Percentiles rank a stretch among this genome's conserved stretches.
These are phyloP conservation scores for Sminthurides aquaticus DNA, from an alignment of 2,888 invertebrate genomes.

Conservation along the genomic window DNA sequence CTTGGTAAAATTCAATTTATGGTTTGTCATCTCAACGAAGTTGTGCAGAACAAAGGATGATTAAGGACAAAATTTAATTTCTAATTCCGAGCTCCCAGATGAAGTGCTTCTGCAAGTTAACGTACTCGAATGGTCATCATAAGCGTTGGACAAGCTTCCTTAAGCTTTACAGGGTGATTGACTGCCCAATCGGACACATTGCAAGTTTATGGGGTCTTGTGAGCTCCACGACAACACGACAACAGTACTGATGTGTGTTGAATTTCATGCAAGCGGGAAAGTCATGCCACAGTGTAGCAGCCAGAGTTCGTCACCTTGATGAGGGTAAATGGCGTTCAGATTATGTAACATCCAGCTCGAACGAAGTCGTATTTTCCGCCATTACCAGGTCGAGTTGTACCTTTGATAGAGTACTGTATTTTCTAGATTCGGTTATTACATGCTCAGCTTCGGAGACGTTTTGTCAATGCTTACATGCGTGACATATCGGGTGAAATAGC, in stretches of 20 bases:
- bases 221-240: constrained; percentile 48
- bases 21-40: too few species aligned
- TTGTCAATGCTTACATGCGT: too few species aligned
- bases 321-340: constrained; percentile 47
- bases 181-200: constrained; percentile 39
- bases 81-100: constrained; percentile 25
- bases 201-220: constrained; percentile 49
- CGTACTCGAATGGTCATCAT: constrained; percentile 51
- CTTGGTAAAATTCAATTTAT: too few species aligned
- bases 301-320: constrained; percentile 27
- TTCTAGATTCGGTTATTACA: too few species aligned
- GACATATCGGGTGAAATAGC: too few species aligned
- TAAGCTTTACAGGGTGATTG: constrained; percentile 49
- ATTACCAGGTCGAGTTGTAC: constrained; percentile 18
- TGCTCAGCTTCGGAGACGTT: too few species aligned
- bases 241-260: constrained; percentile 51
- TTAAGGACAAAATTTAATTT: constrained; percentile 34
- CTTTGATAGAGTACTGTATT: constrained; percentile 40
- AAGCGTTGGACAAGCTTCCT: constrained; percentile 52
- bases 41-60: too few species aligned
- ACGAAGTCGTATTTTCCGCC: constrained; percentile 47
- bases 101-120: constrained; percentile 47
- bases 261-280: constrained; percentile 50
- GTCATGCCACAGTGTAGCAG: constrained; percentile 47
- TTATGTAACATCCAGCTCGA: constrained; percentile 45